Base-by-base conservation (phyloP, 2,797 vertebrate genomes). In the Coranthus polyacanthus region DNA sequence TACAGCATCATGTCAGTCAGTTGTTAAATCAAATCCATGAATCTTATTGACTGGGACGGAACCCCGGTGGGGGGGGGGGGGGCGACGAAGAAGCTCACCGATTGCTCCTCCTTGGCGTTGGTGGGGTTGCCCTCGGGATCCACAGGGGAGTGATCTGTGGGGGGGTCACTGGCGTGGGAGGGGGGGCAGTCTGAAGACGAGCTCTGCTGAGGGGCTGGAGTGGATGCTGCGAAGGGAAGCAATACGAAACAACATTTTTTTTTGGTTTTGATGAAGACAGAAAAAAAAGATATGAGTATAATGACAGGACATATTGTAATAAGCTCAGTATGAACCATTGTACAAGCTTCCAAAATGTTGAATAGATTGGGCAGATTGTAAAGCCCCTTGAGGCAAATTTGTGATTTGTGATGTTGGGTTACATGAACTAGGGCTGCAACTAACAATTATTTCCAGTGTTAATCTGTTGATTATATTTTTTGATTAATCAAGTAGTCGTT, bases 171-270 rank as follows among this genome's bases (percentile, higher is more conserved):
- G 75, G 92, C 91, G 32, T 96, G 95, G 69, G 96, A 95, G 3
- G 93, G 93, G 68, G 95, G 95, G 74, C 95, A 95, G 92, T 96
- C 96, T 65, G 95, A 95, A 10, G 95, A 95, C 50, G 94, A 94
- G 81, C 94, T 96, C 89, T 96, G 96, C 81, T 94, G 94, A 59
- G 95, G 95, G 72, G 96, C 96, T 56, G 96, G 96, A 55, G 96
- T 97, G 65, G 95, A 96, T 78, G 97, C 97, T 98, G 81, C 5
- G 49, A 36, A 43, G 26, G 54, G 1, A 20, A 13, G 34, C 32
- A 38, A 56, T 2, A 15, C 22, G 12, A 54, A 46, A 43, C 3
- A 21, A 53, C 26, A 52, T 20, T 32, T 32, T 8, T 9, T 9
- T 32, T 32, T 32, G 29, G 7, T 32, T 32, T 32, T 1, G 29